Evolutionary conservation across 2,888 invertebrate species (phyloP), one percentile per base, ranked within the genome.

Genomic region (Ypsolopha scabrella): DNA sequence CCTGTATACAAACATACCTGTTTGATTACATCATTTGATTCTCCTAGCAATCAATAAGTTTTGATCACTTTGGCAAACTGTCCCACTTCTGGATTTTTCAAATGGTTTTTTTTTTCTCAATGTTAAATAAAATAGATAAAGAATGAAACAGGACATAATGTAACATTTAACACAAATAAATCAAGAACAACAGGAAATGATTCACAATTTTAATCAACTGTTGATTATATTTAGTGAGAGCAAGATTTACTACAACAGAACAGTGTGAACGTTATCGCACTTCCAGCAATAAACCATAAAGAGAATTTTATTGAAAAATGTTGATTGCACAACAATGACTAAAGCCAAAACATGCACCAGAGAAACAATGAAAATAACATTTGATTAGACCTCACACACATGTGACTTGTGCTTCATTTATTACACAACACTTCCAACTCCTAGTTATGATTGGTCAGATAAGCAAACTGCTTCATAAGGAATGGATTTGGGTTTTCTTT

Each of bases 301-400:
- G 65, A 68, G 74, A 65, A 71, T 69, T 79, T 80, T 82, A 85
- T 83, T 83, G 82, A 77, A 81, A 80, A 80, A 72, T 73, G 63
- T 75, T 77, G 77, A 81, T 83, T 83, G 70, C 79, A 75, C 76
- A 82, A 83, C 81, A 82, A 80, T 80, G 75, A 73, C 67, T 62
- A 68, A 67, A 61, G 65, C 71, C 67, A 75, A 24, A 74, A 75
- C 75, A 74, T 58, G 44, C 52, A 65, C 65, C 66, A 39, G 38
- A 69, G 64, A 67, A 76, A 77, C 76, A 76, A 76, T 75, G 71
- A 74, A 74, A 76, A 48, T 33, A 48, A 39, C 13, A 38, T n/a
- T 61, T 62, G 65, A 61, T 62, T 64, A 60, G 60, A 58, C 55
- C 57, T 52, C 62, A 60, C 67, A 62, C 54, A 60, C 55, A 58